Evolutionary conservation across 2,888 invertebrate species (phyloP), one percentile per base, ranked within the genome.

Genomic region (Lycocerus yunnanus): DNA sequence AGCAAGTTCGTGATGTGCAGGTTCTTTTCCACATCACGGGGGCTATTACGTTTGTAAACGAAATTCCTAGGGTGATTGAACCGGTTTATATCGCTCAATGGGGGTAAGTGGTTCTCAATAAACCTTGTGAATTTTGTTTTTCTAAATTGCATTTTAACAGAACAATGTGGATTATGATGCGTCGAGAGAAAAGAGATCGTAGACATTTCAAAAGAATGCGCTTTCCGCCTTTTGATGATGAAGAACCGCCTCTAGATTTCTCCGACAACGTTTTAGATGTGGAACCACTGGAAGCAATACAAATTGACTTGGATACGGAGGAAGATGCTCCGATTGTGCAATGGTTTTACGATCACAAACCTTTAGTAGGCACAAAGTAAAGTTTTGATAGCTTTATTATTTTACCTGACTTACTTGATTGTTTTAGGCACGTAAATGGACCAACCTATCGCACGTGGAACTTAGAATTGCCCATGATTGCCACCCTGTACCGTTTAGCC

Each of bases 151-250:
- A 13, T n/a, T 63, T 76, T 81, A 81, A 15, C 79, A 94, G 94
- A 61, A 97, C 99, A 1, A 99, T 99, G 99, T 99, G 99, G 99
- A 99, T 99, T 81, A 99, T 99, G 98, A 99, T 99, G 99, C 90
- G 99, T 80, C 91, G 99, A 81, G 99, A 99, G 85, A 99, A 99
- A 87, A 91, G 99, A 78, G 99, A 99, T 89, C 94, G 99, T 85
- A 92, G 99, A 24, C 99, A 99, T 87, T 99, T 99, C 86, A 99
- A 99, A 87, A 90, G 99, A 81, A 99, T 99, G 99, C 91, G 99
- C 80, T 99, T 99, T 86, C 99, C 99, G 13, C 99, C 99, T 0
- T 99, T 99, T 86, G 99, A 99, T 86, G 99, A 99, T 87, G 99
- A 99, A 88, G 99, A 99, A 89, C 99, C 99, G 66, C 99, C 99